These are phyloP conservation scores for Erebia epiphron DNA, from an alignment of 2,888 invertebrate species.

Conservation along the genomic window DNA sequence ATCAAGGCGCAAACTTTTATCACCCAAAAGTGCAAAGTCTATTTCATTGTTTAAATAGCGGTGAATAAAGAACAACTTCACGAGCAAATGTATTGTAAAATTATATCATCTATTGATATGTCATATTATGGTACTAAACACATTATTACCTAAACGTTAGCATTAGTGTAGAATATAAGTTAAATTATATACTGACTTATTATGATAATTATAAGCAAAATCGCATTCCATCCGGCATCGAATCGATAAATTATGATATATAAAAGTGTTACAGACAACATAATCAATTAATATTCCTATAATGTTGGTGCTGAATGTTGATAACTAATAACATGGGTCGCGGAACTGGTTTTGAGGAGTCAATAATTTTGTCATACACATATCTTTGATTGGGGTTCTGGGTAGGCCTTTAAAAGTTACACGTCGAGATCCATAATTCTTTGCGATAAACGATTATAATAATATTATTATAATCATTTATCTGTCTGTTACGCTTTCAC, in stretches of 20 bases:
- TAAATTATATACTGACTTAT: background rate
- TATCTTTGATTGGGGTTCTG: no score
- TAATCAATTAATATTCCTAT: slow-evolving; percentile 23
- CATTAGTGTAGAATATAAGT: background rate
- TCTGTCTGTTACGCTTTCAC: no score
- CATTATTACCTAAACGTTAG: background rate
- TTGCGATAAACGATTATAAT: no score
- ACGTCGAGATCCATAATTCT: no score
- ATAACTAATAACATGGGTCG: slow-evolving; percentile 4
- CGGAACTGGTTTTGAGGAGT: no score
- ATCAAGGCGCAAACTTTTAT: no score
- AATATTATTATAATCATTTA: no score
- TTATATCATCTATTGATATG: background rate
- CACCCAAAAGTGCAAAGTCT: no score
- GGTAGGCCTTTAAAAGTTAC: no score
- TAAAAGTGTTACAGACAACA: slow-evolving; percentile 23
- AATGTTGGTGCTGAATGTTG: slow-evolving; percentile 11
- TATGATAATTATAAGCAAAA: slow-evolving; percentile 20
- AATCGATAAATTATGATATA: slow-evolving; percentile 22
- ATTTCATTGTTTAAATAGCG: no score
- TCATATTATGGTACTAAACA: background rate
- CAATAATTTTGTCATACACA: no score
- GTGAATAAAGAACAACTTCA: no score
- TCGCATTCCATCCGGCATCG: background rate
- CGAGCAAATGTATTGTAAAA: background rate